phyloP scores from a whole-genome alignment of 1,140 invertebrate genomes.

The Cotesia glomerata region DNA sequence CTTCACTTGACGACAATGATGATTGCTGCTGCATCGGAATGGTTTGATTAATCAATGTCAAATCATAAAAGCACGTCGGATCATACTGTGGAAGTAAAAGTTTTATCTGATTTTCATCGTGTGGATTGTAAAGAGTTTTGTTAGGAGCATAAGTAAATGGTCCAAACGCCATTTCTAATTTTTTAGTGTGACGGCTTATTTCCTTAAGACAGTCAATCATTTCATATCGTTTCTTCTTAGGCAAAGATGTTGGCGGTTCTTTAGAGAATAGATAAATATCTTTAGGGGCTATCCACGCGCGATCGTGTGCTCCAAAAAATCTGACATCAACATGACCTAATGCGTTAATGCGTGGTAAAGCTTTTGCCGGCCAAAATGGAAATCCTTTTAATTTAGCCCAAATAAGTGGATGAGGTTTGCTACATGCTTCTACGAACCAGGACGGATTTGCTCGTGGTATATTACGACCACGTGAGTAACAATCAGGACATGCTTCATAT shows the following conservation, averaged over 20 bases:
- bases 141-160: slow-evolving; percentile 79
- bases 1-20: neutral
- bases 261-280: slow-evolving; percentile 85
- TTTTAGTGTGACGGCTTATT: slow-evolving; percentile 54
- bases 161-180: slow-evolving; percentile 68
- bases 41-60: neutral
- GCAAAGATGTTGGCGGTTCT: slow-evolving; percentile 66
- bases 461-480: slow-evolving; percentile 74
- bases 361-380: slow-evolving; percentile 95
- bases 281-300: slow-evolving; percentile 85
- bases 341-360: slow-evolving; percentile 75
- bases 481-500: slow-evolving; percentile 93
- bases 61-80: slow-evolving; percentile 33
- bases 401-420: slow-evolving; percentile 83
- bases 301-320: slow-evolving; percentile 94
- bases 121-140: slow-evolving; percentile 75
- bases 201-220: slow-evolving; percentile 71
- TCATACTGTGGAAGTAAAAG: slow-evolving; percentile 71
- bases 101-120: slow-evolving; percentile 72
- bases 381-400: slow-evolving; percentile 95
- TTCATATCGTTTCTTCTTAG: slow-evolving; percentile 69
- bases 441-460: slow-evolving; percentile 80
- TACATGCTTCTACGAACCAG: slow-evolving; percentile 92
- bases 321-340: slow-evolving; percentile 83
- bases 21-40: neutral